Conservation (phyloP, 2,888 invertebrate species). For the Hemithea aestivaria region DNA sequence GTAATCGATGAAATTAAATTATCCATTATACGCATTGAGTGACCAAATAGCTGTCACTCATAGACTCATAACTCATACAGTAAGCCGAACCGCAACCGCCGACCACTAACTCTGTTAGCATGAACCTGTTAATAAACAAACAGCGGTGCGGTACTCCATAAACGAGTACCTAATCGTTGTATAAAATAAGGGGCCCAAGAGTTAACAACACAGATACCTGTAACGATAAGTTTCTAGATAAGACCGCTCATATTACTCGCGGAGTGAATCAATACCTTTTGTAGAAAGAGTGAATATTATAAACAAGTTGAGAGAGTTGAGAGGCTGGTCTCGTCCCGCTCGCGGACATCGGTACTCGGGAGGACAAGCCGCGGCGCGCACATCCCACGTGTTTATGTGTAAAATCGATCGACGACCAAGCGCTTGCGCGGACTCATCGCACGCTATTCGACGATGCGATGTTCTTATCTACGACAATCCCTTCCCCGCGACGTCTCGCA, state of each 20-base stretch:
- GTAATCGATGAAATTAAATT: no score
- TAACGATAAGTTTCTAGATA: no score
- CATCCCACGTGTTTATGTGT: constrained; percentile 31
- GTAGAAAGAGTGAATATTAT: background rate
- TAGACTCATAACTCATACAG: no score
- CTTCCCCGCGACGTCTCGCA: constrained; percentile 1
- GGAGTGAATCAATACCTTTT: constrained; percentile 1
- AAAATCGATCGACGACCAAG: constrained; percentile 50
- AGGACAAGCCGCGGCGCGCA: background rate
- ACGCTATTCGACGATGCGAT: constrained; percentile 27
- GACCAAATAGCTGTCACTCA: no score
- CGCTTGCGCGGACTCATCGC: constrained; percentile 51
- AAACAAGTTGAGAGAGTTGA: constrained; percentile 31
- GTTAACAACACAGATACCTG: no score
- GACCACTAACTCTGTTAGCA: background rate
- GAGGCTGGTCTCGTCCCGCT: constrained; percentile 15
- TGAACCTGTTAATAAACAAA: background rate
- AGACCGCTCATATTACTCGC: no score
- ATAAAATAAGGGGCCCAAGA: no score
- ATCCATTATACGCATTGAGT: no score
- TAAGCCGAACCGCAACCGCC: background rate
- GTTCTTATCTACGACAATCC: constrained; percentile 4
- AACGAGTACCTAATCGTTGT: no score
- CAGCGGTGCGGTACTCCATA: no score
- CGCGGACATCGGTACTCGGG: no score